Evolutionary conservation across 1,140 invertebrate genomes (phyloP).

Genomic region (Penaeus vannamei): DNA sequence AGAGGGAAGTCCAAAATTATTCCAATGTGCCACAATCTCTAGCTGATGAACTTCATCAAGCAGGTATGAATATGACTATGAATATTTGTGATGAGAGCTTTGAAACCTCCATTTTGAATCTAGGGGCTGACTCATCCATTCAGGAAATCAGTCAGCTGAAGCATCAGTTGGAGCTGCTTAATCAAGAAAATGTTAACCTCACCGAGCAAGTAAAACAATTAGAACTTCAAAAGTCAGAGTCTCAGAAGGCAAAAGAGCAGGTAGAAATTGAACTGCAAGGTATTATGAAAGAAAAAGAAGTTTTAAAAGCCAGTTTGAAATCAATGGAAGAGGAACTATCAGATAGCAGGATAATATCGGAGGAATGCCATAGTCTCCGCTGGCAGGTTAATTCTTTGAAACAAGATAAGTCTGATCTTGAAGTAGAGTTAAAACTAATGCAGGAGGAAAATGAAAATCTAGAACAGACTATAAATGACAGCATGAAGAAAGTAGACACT

Average conservation of each 20-base stretch:
- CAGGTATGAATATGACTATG: conserved; percentile 21
- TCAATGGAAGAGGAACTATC: conserved; percentile 6
- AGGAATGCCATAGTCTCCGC: conserved; percentile 35
- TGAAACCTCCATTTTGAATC: conserved; percentile 38
- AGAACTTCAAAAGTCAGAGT: neutral
- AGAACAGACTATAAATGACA: neutral
- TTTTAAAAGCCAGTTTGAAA: conserved; percentile 2
- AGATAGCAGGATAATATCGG: neutral
- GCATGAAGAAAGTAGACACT: neutral
- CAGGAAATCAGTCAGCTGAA: conserved; percentile 41
- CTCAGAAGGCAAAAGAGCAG: neutral
- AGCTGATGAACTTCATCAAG: conserved; percentile 40
- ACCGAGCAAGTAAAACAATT: neutral
- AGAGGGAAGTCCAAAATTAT: neutral
- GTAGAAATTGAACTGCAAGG: conserved; percentile 5
- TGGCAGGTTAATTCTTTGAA: conserved; percentile 39
- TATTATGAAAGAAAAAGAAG: neutral
- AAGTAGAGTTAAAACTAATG: conserved; percentile 32
- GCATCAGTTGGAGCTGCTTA: conserved; percentile 8
- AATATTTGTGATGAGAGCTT: conserved; percentile 44
- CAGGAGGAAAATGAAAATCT: conserved; percentile 32
- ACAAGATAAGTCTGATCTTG: conserved; percentile 27
- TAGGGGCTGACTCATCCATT: neutral
- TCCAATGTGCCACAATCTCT: conserved; percentile 25
- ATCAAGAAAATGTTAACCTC: conserved; percentile 10